phyloP scores from a whole-genome alignment of 2,888 invertebrate genomes.

The Idaea aversata region DNA sequence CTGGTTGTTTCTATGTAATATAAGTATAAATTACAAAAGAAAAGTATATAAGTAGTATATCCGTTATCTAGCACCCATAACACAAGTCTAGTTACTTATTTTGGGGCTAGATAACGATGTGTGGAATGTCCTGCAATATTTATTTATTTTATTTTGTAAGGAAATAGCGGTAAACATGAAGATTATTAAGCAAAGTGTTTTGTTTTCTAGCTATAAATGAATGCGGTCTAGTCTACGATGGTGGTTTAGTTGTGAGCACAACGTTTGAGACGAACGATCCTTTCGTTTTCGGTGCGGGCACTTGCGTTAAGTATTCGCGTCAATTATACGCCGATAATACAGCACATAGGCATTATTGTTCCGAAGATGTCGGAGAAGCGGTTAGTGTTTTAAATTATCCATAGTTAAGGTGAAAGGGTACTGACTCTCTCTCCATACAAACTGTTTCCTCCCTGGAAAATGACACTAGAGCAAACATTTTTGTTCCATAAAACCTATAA shows the following conservation, averaged over 20 bases:
- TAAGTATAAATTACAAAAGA: too few species aligned
- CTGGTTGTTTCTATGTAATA: too few species aligned
- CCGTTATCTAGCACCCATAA: too few species aligned
- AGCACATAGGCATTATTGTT: slow-evolving; percentile 79
- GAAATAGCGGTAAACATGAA: neutral
- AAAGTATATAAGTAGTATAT: too few species aligned
- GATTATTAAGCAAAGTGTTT: neutral
- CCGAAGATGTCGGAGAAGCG: slow-evolving; percentile 82
- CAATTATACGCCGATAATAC: slow-evolving; percentile 75
- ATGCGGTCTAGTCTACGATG: slow-evolving; percentile 81
- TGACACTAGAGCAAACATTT: too few species aligned
- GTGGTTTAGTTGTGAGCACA: slow-evolving; percentile 82
- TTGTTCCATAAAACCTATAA: too few species aligned
- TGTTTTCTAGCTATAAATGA: slow-evolving; percentile 75
- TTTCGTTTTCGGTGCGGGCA: slow-evolving; percentile 83
- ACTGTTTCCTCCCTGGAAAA: too few species aligned
- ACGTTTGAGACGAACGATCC: slow-evolving; percentile 84
- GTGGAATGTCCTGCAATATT: too few species aligned
- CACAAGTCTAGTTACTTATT: too few species aligned
- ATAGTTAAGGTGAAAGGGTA: neutral
- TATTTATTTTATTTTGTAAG: too few species aligned
- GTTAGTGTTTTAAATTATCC: slow-evolving; percentile 45
- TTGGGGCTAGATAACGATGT: too few species aligned
- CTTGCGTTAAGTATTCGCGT: slow-evolving; percentile 82
- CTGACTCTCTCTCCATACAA: too few species aligned